Base-by-base conservation (phyloP, 2,113 vertebrate species). In the Dipodomys merriami region DNA sequence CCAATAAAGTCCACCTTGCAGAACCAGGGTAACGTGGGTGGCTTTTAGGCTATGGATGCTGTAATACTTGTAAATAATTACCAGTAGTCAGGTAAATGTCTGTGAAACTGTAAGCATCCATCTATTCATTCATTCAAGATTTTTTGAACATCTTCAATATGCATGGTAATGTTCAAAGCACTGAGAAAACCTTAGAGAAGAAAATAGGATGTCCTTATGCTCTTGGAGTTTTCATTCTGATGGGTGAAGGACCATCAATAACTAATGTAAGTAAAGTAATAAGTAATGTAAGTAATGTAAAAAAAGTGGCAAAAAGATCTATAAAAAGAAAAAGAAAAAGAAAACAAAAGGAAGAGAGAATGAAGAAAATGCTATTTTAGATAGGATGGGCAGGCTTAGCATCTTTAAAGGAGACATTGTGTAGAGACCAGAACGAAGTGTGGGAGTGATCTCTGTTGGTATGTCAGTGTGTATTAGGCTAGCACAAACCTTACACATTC, bases 281-380 rank as follows among this genome's bases (percentile, higher is more conserved):
- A 35, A 35, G 35, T 35, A 35, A 35, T 35, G 35, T 35, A 35
- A 35, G 35, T 35, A 73, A 25, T 64, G 23, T 69, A 3, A 25
- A 71, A 49, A 65, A 13, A 60, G 6, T 89, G 49, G 60, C 62
- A n/a, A 64, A 68, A 67, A 87, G 27, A 77, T 1, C 23, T 49
- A 2, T 68, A 44, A 92, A 86, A 44, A 80, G 49, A 92, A 88
- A 86, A 44, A 80, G 49, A 92, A 88, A 74, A 85, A 92, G 11
- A 12, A 73, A 44, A 10, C 80, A 72, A 60, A 64, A 6, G 27
- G 67, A 13, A 44, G 16, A 78, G 33, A 62, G 33, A 72, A 64
- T 62, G 30, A 49, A 19, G 30, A 4, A 79, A 65, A 44, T 89
- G 72, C 44, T 83, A 1, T 90, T 84, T 87, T 86, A 79, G 29